phyloP scores from a whole-genome alignment of 2,797 vertebrate genomes.

The Carduelis carduelis region DNA sequence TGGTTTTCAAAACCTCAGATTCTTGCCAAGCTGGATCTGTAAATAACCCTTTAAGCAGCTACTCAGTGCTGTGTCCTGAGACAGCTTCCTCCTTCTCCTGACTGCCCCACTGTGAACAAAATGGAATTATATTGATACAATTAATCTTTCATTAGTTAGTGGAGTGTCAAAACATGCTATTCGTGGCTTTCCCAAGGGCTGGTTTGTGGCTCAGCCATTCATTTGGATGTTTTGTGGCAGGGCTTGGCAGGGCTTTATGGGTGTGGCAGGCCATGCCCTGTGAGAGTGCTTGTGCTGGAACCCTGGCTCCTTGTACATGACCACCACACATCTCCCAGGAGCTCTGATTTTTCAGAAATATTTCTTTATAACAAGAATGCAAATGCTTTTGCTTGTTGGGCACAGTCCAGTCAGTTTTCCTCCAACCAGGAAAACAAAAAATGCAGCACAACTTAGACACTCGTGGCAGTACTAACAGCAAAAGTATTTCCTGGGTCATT shows the following conservation, averaged over 20 bases:
- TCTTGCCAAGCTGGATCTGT: background rate
- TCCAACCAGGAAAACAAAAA: background rate
- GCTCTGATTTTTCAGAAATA: background rate
- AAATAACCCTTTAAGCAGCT: background rate
- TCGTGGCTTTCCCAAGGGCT: background rate
- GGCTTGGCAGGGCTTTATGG: background rate
- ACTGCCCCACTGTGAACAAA: constrained; percentile 19
- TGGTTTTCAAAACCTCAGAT: background rate
- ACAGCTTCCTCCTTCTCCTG: background rate
- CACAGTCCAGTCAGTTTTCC: background rate
- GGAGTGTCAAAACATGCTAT: constrained; percentile 10
- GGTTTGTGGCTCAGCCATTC: background rate
- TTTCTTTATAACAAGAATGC: background rate
- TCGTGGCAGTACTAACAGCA: background rate
- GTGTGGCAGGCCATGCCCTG: background rate
- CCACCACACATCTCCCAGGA: background rate
- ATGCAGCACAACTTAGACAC: background rate
- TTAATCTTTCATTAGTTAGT: constrained; percentile 35
- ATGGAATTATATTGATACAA: constrained; percentile 4
- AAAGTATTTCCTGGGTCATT: constrained; percentile 42
- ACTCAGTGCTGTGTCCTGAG: background rate
- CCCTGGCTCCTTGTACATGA: accelerated
- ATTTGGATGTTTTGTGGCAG: background rate
- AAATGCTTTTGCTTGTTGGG: background rate
- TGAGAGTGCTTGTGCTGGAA: background rate